These are phyloP conservation scores for Monopis laevigella DNA, from an alignment of 2,888 invertebrate genomes.

Conservation along the genomic window DNA sequence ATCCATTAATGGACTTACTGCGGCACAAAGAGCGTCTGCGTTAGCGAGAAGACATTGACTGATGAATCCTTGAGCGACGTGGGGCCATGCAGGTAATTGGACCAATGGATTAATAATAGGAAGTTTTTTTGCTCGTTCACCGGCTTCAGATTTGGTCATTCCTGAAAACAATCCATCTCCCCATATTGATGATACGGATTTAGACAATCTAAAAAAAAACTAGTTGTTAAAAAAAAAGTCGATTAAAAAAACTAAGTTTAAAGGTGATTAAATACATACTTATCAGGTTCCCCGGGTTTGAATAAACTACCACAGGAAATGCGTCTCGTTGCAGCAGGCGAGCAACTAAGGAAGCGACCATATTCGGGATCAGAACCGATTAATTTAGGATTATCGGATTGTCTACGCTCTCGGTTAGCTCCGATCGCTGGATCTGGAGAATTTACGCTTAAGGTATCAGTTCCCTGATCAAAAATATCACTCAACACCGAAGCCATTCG, in stretches of 20 bases:
- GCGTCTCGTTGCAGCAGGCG: conserved; percentile 86
- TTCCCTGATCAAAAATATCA: conserved; percentile 51
- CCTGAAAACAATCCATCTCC: conserved; percentile 43
- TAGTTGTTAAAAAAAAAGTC: background rate
- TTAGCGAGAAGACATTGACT: conserved; percentile 95
- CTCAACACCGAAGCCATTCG: conserved; percentile 58
- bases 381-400: conserved; percentile 70
- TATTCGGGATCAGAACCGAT: conserved; percentile 70
- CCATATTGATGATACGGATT: conserved; percentile 63
- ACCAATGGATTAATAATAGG: conserved; percentile 93
- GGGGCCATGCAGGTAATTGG: conserved; percentile 87
- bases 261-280: conserved; percentile 34
- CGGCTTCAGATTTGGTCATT: conserved; percentile 52
- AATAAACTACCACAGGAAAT: conserved; percentile 92
- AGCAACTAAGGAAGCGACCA: conserved; percentile 73
- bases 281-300: conserved; percentile 74
- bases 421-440: conserved; percentile 55
- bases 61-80: conserved; percentile 85
- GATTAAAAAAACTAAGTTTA: background rate
- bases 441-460: conserved; percentile 49
- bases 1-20: conserved; percentile 95
- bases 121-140: conserved; percentile 73
- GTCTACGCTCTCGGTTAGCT: conserved; percentile 52
- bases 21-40: conserved; percentile 95
- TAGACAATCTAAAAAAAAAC: conserved; percentile 40